Conservation (phyloP, 2,797 vertebrate species). For the Moxostoma hubbsi region DNA sequence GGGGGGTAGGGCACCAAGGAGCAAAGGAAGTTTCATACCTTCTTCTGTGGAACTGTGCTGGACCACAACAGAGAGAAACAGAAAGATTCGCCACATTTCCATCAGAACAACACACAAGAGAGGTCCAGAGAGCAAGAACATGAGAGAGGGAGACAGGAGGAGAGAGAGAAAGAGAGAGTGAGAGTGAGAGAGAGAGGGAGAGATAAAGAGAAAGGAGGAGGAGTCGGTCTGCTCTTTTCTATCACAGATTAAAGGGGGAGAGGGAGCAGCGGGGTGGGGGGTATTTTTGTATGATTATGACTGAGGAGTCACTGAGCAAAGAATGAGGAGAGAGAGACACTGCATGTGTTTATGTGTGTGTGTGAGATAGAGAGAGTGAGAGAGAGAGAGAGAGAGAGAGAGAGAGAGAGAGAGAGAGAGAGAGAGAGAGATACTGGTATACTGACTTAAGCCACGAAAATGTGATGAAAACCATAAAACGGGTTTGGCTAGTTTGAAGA, state of each 20-base stretch:
- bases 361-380: conserved; percentile 32
- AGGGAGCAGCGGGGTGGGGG: conserved; percentile 33
- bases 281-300: conserved; percentile 54
- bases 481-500: conserved; percentile 66
- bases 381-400: conserved; percentile 42
- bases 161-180: conserved; percentile 64
- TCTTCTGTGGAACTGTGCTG: conserved; percentile 82
- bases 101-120: conserved; percentile 67
- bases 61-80: conserved; percentile 78
- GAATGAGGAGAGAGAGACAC: conserved; percentile 34
- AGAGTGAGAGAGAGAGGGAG: conserved; percentile 50
- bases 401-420: conserved; percentile 10
- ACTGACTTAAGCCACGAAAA: conserved; percentile 39
- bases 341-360: conserved; percentile 8
- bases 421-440: neutral
- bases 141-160: conserved; percentile 65
- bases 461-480: conserved; percentile 60
- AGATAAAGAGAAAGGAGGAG: conserved; percentile 62
- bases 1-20: conserved; percentile 23
- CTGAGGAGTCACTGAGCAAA: conserved; percentile 46
- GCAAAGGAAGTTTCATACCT: conserved; percentile 71
- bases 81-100: conserved; percentile 82
- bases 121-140: conserved; percentile 64
- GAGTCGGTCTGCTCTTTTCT: conserved; percentile 76
- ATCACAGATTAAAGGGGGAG: conserved; percentile 61